phyloP scores from a whole-genome alignment of 2,113 vertebrate species.

The Verasper variegatus region DNA sequence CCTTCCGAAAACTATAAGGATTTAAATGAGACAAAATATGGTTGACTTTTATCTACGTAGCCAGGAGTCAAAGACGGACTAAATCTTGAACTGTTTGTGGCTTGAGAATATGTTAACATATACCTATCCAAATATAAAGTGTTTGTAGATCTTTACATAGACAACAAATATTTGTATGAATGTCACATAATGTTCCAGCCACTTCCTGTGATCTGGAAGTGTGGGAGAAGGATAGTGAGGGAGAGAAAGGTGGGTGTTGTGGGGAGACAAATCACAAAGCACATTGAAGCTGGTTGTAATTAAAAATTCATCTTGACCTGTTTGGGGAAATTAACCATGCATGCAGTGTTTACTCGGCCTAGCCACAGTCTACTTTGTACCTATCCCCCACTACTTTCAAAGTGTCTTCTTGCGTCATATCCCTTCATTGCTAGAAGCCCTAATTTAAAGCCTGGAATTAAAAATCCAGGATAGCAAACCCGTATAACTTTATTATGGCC shows the following conservation, averaged over 20 bases:
- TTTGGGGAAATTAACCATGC: slow-evolving; percentile 52
- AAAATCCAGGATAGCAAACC: slow-evolving; percentile 49
- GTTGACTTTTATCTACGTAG: slow-evolving; percentile 7
- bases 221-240: slow-evolving; percentile 8
- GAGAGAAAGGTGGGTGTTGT: background rate
- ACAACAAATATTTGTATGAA: slow-evolving; percentile 21
- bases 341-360: slow-evolving; percentile 56
- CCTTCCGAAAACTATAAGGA: slow-evolving; percentile 35
- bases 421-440: slow-evolving; percentile 47
- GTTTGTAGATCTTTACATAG: background rate
- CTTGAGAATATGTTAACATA: slow-evolving; percentile 19
- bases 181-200: slow-evolving; percentile 17
- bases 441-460: slow-evolving; percentile 65
- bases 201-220: slow-evolving; percentile 27
- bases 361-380: slow-evolving; percentile 33
- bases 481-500: slow-evolving; percentile 62
- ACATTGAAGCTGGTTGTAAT: slow-evolving; percentile 36
- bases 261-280: slow-evolving; percentile 29
- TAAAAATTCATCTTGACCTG: slow-evolving; percentile 44
- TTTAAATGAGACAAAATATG: slow-evolving; percentile 28
- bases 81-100: slow-evolving; percentile 22
- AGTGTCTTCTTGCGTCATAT: slow-evolving; percentile 36
- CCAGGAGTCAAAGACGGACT: slow-evolving; percentile 17
- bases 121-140: slow-evolving; percentile 30
- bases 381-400: slow-evolving; percentile 24